A percentile compares a stretch with the other conserved stretches of the same genome.
phyloP scores from a whole-genome alignment of 2,797 vertebrate species.

The Phyllotis vaccarum region DNA sequence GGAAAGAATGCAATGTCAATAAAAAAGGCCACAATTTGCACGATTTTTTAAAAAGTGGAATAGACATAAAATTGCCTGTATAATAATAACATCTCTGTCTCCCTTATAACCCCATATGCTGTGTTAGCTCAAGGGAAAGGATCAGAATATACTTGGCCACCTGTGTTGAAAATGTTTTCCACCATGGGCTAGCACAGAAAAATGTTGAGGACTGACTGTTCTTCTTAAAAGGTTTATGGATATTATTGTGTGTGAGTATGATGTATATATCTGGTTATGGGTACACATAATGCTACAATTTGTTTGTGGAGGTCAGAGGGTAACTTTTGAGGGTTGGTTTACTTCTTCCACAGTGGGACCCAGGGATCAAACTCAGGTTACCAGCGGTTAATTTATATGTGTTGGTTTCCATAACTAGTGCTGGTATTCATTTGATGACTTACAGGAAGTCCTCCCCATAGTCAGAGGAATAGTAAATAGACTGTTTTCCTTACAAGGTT shows the following conservation, averaged over 20 bases:
- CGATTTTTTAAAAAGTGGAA: constrained; percentile 11
- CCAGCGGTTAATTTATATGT: not conserved
- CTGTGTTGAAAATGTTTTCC: not conserved
- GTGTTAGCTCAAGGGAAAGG: constrained; percentile 48
- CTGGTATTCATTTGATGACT: not conserved
- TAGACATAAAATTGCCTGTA: constrained; percentile 5
- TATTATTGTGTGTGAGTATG: not conserved
- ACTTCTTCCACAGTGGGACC: not conserved
- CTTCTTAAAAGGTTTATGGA: not conserved
- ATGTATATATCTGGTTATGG: not conserved
- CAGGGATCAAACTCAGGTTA: not conserved
- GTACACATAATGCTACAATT: not conserved
- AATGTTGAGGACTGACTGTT: constrained; percentile 23
- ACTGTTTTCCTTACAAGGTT: constrained; percentile 3
- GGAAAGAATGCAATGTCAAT: not conserved
- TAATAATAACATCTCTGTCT: not conserved
- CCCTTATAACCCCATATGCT: constrained; percentile 17
- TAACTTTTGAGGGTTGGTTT: not conserved
- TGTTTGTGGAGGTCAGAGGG: not conserved
- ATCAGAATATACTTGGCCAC: not conserved
- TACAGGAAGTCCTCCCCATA: not conserved
- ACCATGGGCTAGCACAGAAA: not conserved
- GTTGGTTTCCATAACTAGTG: not conserved
- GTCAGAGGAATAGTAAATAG: not conserved
- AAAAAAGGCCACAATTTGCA: constrained; percentile 4